phyloP scores from a whole-genome alignment of 2,113 vertebrate species.

The Anhinga rufa region DNA sequence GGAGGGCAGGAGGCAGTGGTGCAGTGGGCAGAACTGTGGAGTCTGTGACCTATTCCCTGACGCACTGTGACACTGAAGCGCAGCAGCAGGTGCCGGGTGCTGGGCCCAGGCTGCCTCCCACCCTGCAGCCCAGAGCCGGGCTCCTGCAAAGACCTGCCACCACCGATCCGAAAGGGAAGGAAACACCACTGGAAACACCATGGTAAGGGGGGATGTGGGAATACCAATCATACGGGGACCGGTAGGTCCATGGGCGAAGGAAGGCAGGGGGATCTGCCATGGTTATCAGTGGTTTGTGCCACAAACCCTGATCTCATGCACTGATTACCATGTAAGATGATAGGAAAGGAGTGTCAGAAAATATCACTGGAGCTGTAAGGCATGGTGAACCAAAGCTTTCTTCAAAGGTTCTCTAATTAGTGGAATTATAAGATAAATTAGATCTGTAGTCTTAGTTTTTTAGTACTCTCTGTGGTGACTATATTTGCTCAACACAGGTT shows the following conservation, averaged over 20 bases:
- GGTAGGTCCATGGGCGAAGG: rapidly evolving
- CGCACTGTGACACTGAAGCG: slow-evolving; percentile 46
- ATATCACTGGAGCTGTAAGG: neutral
- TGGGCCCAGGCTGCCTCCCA: neutral
- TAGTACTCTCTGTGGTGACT: neutral
- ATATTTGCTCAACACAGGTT: neutral
- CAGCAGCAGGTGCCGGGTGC: slow-evolving; percentile 34
- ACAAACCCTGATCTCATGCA: neutral
- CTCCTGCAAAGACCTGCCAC: slow-evolving; percentile 1
- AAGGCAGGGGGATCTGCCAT: neutral
- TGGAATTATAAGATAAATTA: neutral
- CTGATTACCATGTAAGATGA: rapidly evolving
- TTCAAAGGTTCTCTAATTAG: neutral
- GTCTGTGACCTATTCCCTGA: slow-evolving; percentile 24
- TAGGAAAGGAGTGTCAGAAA: neutral
- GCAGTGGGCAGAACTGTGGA: neutral
- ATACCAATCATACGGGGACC: rapidly evolving
- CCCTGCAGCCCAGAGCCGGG: neutral
- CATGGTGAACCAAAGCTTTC: neutral
- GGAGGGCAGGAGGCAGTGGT: neutral
- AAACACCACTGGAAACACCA: neutral
- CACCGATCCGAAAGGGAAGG: neutral
- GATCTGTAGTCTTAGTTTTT: neutral
- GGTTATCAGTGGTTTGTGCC: neutral
- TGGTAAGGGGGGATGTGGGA: slow-evolving; percentile 40